These are phyloP conservation scores for Leptopilina boulardi DNA, from an alignment of 1,140 invertebrate genomes.

Conservation along the genomic window DNA sequence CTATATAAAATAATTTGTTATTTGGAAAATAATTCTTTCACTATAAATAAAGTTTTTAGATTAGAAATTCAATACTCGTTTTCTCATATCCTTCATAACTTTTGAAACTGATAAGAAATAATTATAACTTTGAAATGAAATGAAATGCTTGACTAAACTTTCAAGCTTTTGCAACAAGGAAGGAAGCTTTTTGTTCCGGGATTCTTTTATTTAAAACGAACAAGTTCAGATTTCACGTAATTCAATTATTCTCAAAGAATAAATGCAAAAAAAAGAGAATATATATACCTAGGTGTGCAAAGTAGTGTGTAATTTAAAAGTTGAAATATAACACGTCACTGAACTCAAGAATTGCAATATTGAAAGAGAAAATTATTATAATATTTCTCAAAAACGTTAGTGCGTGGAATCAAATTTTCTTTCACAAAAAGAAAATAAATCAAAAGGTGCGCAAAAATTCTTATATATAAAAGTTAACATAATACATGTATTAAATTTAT, in stretches of 20 bases:
- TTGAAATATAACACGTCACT: neutral
- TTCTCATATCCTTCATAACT: neutral
- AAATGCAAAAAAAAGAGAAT: neutral
- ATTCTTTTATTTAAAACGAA: slow-evolving; percentile 2
- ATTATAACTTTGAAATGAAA: slow-evolving; percentile 5
- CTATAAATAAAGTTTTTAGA: neutral
- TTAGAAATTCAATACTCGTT: neutral
- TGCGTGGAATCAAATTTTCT: neutral
- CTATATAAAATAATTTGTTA: too few relatives aligned
- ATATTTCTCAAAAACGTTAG: neutral
- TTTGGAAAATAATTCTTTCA: too few relatives aligned
- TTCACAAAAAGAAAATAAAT: too few relatives aligned
- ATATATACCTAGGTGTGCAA: neutral
- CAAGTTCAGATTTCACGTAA: slow-evolving; percentile 23
- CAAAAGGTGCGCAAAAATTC: too few relatives aligned
- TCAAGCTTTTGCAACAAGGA: neutral
- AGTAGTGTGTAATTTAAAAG: neutral
- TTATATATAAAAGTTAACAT: too few relatives aligned
- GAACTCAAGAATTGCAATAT: neutral
- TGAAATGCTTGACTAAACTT: slow-evolving; percentile 5
- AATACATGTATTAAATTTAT: too few relatives aligned
- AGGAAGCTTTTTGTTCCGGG: neutral
- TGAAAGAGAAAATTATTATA: neutral
- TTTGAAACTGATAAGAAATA: neutral
- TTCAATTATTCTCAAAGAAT: neutral